These are phyloP conservation scores for Lithophane ornitopus DNA, from an alignment of 2,888 invertebrate genomes.

Conservation along the genomic window DNA sequence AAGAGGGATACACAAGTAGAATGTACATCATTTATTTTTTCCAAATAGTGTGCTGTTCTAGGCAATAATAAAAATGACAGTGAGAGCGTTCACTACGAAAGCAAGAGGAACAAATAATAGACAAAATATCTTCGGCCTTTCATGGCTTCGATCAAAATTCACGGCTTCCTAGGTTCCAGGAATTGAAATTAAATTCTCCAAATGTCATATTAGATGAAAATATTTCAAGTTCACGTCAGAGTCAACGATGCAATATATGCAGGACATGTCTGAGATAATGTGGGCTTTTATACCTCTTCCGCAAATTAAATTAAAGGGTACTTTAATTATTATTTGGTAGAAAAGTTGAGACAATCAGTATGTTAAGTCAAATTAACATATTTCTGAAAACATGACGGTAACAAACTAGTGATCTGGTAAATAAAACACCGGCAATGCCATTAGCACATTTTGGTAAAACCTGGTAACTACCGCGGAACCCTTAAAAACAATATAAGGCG, in stretches of 20 bases:
- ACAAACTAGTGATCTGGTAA: background rate
- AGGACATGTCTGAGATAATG: background rate
- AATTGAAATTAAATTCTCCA: slow-evolving; percentile 20
- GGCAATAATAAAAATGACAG: background rate
- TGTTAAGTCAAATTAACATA: background rate
- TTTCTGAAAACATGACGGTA: background rate
- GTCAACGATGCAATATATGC: background rate
- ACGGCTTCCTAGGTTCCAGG: background rate
- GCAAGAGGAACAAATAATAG: background rate
- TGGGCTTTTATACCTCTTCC: slow-evolving; percentile 5
- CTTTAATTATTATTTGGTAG: background rate
- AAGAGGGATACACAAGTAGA: background rate
- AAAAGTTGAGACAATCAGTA: background rate
- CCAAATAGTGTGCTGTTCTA: background rate
- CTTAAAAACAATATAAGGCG: background rate
- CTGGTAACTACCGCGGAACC: background rate
- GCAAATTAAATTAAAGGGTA: too few relatives aligned
- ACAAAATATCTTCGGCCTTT: background rate
- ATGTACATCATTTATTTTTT: background rate
- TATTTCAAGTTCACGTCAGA: background rate
- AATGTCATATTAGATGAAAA: background rate
- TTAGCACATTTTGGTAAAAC: background rate
- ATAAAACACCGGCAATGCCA: background rate
- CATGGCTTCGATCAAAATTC: background rate
- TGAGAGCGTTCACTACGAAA: background rate